Base-by-base conservation (phyloP, 2,888 invertebrate genomes). In the Spicauda simplicius region DNA sequence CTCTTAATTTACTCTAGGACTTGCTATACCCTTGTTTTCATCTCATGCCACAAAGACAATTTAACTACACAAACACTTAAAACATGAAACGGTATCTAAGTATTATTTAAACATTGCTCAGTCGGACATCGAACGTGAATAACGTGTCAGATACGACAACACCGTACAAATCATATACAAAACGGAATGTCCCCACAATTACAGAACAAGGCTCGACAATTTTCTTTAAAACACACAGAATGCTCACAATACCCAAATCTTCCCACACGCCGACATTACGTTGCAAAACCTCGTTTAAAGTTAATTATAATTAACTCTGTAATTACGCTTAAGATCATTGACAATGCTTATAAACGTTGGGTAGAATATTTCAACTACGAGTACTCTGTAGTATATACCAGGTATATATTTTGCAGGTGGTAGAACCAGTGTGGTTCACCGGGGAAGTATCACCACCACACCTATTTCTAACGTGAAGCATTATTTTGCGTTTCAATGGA, bases 251-350 rank as follows among this genome's bases (percentile, higher is more conserved):
- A 16, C 37, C 65, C 53, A 0, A 58, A 58, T 57, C 30, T 65
- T 65, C 65, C 65, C 65, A 65, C 65, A 65, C 56, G 41, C 50
- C 19, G 41, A n/a, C 53, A 53, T 14, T 4, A 45, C 58, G 18
- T 65, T 59, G 53, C 65, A 65, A 53, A 59, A 65, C 53, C 58
- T 65, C 58, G 59, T 59, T 59, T 59, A 65, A 65, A 41, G 58
- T 53, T 65, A 65, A 65, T 59, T 65, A 41, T 54, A 65, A 65
- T 65, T 65, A 65, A 58, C 58, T 65, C 65, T 52, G 65, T 59
- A 59, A 59, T 65, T 65, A 25, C 65, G 58, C 53, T 58, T 41
- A 54, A 53, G 52, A 45, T 59, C 58, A 65, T 59, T 65, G 58
- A 65, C 65, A 65, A 59, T 59, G 58, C 18, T 25, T 25, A 2